These are phyloP conservation scores for Micrastur ruficollis DNA, from an alignment of 2,797 vertebrate genomes.

Conservation along the genomic window DNA sequence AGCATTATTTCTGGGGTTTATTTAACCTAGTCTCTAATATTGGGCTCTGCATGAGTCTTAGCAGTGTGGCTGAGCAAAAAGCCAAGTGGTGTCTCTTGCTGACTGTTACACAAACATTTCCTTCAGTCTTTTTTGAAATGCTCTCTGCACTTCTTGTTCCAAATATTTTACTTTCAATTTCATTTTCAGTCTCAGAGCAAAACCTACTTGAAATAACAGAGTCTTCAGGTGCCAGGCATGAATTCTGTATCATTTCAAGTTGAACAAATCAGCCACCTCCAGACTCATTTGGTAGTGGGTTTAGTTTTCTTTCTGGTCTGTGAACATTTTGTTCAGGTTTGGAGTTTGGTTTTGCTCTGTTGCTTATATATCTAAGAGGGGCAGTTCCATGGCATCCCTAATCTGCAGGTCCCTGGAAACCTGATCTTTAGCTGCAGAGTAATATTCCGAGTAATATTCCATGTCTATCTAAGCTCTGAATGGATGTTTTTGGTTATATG, in stretches of 20 bases:
- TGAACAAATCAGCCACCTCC: neutral
- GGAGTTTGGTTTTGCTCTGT: neutral
- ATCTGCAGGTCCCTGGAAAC: neutral
- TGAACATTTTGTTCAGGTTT: neutral
- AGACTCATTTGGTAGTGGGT: neutral
- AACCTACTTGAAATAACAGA: neutral
- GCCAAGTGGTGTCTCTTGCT: neutral
- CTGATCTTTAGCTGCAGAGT: neutral
- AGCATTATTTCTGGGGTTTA: neutral
- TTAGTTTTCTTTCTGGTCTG: neutral
- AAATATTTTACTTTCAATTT: neutral
- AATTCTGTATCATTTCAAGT: neutral
- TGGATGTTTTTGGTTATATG: neutral
- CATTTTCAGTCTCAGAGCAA: neutral
- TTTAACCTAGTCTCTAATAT: neutral
- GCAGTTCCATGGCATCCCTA: neutral
- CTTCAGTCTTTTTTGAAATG: neutral
- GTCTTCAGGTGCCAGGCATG: neutral
- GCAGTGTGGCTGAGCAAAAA: neutral
- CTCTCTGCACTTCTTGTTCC: neutral
- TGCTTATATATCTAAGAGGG: neutral
- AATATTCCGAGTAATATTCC: neutral
- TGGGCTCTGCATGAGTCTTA: neutral
- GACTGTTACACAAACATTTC: neutral
- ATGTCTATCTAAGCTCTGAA: neutral